Evolutionary conservation across 2,797 vertebrate genomes (phyloP), one percentile per base, ranked within the genome.

Genomic region (Holocentrus rufus): DNA sequence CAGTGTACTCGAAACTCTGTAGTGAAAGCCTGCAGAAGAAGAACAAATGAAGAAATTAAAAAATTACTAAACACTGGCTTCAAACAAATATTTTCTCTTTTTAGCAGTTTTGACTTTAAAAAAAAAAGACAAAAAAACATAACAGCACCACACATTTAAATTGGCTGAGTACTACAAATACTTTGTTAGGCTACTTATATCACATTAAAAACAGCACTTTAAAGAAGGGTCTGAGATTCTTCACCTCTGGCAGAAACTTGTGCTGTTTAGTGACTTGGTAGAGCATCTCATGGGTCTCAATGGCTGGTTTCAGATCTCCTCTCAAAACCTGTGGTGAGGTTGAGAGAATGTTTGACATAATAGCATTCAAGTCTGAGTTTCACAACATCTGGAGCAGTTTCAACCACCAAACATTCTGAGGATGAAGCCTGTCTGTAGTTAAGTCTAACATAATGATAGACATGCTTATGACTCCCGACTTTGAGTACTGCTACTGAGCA

Each of bases 261-360:
- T 95, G 94, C 84, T 94, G 93, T 82, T 95, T 94, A 49, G 94
- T 95, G 79, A 95, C 94, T 88, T 95, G 95, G 79, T 95, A 95
- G 52, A 95, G 92, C 95, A 95, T 95, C 83, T 95, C 95, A 63
- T 95, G 95, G 17, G 95, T 95, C 84, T 95, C 94, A 36, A 95
- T 95, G 68, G 95, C 95, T 31, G 95, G 95, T 77, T 95, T 95
- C 82, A 95, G 85, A 81, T 95, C 95, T 72, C 95, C 95, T 80
- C 93, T 93, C 70, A 95, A 84, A 70, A 95, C 95, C 95, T 95
- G 72, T 4, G 22, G 23, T n/a, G 46, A 23, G 57, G 44, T 50
- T n/a, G 11, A 72, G 70, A 55, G 80, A 11, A 10, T 27, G 34
- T 53, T 23, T 10, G 1, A 42, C 9, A 42, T 42, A 42, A 42